Percentiles rank a stretch among this genome's conserved stretches.
Conservation (phyloP, 2,797 vertebrate genomes). For the Pempheris klunzingeri region DNA sequence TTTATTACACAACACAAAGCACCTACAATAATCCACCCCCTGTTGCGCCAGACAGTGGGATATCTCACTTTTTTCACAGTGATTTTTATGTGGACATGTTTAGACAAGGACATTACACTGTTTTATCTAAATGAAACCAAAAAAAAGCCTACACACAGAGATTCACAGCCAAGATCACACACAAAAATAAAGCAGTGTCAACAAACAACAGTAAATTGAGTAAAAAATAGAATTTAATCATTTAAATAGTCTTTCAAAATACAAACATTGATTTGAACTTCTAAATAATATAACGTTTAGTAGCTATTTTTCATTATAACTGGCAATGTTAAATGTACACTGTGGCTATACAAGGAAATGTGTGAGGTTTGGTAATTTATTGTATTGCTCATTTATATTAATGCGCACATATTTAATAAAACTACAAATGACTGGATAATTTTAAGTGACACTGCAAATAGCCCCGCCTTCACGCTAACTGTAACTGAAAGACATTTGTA, state of each 20-base stretch:
- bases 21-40: conserved; percentile 85
- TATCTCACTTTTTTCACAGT: conserved; percentile 87
- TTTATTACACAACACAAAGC: conserved; percentile 90
- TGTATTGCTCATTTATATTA: conserved; percentile 89
- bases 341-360: conserved; percentile 87
- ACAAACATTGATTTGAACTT: conserved; percentile 89
- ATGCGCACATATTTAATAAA: conserved; percentile 85
- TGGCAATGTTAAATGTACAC: conserved; percentile 87
- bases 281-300: conserved; percentile 86
- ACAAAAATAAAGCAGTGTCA: conserved; percentile 86
- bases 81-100: conserved; percentile 86
- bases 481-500: conserved; percentile 67
- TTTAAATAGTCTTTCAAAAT: conserved; percentile 91
- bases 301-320: conserved; percentile 85
- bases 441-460: conserved; percentile 75
- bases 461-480: conserved; percentile 41
- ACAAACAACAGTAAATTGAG: conserved; percentile 89
- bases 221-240: conserved; percentile 92
- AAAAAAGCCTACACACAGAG: conserved; percentile 79
- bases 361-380: conserved; percentile 89
- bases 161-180: conserved; percentile 85
- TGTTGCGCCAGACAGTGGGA: conserved; percentile 79
- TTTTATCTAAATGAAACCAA: conserved; percentile 75
- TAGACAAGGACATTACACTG: conserved; percentile 85
- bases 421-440: conserved; percentile 82